phyloP scores from a whole-genome alignment of 1,140 invertebrate species.

The Nomia melanderi region DNA sequence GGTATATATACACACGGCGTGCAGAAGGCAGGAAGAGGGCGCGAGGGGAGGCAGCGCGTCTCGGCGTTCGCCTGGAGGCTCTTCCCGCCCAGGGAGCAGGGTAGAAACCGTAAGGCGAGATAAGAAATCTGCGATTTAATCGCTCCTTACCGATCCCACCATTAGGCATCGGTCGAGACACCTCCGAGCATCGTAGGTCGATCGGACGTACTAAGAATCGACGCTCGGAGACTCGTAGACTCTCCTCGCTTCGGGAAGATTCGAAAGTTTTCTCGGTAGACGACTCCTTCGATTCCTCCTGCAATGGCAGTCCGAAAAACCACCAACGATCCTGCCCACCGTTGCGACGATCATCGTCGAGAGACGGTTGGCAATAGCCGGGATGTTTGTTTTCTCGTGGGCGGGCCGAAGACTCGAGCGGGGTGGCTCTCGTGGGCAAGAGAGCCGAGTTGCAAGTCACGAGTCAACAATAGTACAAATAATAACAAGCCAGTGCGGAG shows the following conservation, averaged over 20 bases:
- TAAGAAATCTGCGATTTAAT: constrained; percentile 71
- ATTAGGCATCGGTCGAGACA: constrained; percentile 54
- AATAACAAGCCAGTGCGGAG: constrained; percentile 76
- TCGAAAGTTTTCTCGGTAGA: neutral
- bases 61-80: constrained; percentile 65
- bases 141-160: constrained; percentile 63
- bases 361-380: constrained; percentile 45
- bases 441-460: constrained; percentile 78
- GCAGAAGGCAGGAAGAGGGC: neutral
- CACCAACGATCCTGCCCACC: neutral
- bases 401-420: constrained; percentile 65
- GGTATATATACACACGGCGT: constrained; percentile 25
- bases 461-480: constrained; percentile 81
- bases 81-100: constrained; percentile 70
- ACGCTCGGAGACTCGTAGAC: neutral
- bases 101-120: constrained; percentile 64
- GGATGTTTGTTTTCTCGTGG: constrained; percentile 76
- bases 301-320: too few species aligned
- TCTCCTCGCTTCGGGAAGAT: constrained; percentile 28
- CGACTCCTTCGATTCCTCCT: too few species aligned
- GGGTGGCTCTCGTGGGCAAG: constrained; percentile 61
- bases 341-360: constrained; percentile 39
- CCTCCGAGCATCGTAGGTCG: constrained; percentile 45
- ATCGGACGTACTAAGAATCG: constrained; percentile 9
- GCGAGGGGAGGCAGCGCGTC: constrained; percentile 45